Evolutionary conservation across 1,140 invertebrate genomes (phyloP).

Genomic region (Trichonephila clavata): DNA sequence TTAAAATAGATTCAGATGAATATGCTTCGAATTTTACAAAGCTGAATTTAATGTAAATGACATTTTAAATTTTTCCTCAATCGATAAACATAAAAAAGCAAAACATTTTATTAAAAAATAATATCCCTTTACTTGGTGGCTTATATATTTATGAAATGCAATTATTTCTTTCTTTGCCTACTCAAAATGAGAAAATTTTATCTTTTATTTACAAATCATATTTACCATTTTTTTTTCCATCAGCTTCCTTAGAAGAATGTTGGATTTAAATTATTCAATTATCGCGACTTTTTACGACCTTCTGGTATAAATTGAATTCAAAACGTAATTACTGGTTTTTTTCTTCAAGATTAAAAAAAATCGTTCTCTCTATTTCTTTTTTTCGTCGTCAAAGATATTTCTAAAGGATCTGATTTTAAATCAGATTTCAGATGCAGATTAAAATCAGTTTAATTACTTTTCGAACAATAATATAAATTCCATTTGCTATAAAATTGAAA

Average conservation of each 20-base stretch:
- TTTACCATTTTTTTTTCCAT: background rate
- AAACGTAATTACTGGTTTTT: background rate
- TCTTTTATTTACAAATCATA: background rate
- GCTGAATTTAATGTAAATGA: too few relatives aligned
- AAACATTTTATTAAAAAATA: too few relatives aligned
- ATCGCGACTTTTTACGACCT: background rate
- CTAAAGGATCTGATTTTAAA: background rate
- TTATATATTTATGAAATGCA: too few relatives aligned
- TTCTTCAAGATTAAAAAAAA: background rate
- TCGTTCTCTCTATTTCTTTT: background rate
- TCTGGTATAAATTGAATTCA: background rate
- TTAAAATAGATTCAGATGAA: too few relatives aligned
- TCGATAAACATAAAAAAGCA: too few relatives aligned
- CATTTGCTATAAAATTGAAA: background rate
- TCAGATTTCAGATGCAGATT: constrained; percentile 14
- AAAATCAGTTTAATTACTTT: constrained; percentile 36
- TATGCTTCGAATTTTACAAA: too few relatives aligned
- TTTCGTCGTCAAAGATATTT: background rate
- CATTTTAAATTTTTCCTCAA: too few relatives aligned
- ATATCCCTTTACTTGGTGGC: too few relatives aligned
- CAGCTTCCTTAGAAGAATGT: background rate
- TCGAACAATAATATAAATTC: background rate
- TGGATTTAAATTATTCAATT: background rate
- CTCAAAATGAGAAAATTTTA: background rate
- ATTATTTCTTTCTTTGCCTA: too few relatives aligned